A percentile compares a stretch with the other conserved stretches of the same genome.
Evolutionary conservation across 2,888 invertebrate species (phyloP).

Genomic region (Zelleria hepariella): DNA sequence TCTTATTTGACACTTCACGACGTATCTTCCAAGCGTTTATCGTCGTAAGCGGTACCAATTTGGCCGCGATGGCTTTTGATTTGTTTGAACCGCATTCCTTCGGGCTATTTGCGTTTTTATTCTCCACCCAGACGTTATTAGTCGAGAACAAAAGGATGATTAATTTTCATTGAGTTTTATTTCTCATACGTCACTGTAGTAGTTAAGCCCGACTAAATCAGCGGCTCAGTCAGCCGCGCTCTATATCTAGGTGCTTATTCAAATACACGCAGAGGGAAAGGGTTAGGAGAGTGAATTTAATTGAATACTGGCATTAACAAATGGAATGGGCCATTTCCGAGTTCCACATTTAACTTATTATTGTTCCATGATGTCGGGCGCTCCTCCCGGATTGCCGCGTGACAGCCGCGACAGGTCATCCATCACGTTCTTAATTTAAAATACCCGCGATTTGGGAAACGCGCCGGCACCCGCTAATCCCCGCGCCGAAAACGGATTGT

Average conservation of each 20-base stretch:
- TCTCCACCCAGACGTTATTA: conserved; percentile 6
- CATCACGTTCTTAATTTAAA: conserved; percentile 69
- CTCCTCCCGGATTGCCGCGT: conserved; percentile 47
- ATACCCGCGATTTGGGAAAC: conserved; percentile 61
- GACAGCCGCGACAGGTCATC: conserved; percentile 60
- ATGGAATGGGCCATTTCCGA: conserved; percentile 62
- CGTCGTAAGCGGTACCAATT: conserved; percentile 45
- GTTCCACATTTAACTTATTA: conserved; percentile 66
- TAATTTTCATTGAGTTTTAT: background rate
- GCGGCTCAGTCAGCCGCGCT: conserved; percentile 42
- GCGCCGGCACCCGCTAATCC: conserved; percentile 54
- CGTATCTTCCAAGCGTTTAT: conserved; percentile 47
- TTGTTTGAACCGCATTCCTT: conserved; percentile 12
- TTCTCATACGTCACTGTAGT: background rate
- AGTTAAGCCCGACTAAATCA: conserved; percentile 25
- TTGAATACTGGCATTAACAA: conserved; percentile 70
- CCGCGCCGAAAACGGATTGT: conserved; percentile 36
- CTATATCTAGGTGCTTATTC: background rate
- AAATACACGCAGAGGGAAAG: conserved; percentile 22
- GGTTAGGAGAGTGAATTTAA: conserved; percentile 64
- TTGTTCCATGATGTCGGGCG: conserved; percentile 54
- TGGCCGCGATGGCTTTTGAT: conserved; percentile 45
- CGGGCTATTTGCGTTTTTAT: conserved; percentile 3
- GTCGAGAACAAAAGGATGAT: conserved; percentile 8
- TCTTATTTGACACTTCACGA: conserved; percentile 57